Conservation (phyloP, 2,797 vertebrate species). For the Petrocephalus sullivani region DNA sequence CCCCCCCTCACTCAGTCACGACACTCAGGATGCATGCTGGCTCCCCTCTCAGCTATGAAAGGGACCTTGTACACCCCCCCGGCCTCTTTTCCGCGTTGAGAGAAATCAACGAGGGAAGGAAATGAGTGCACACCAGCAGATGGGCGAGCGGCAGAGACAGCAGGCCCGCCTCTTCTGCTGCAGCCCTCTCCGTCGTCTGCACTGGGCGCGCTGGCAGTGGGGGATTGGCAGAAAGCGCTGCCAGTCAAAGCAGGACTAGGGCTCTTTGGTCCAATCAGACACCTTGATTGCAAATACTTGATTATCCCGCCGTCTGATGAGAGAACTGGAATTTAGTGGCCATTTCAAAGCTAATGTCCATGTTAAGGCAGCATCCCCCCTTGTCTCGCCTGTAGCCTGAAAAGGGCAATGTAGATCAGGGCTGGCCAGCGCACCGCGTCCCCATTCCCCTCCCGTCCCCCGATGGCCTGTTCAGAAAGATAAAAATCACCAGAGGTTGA, state of each 20-base stretch:
- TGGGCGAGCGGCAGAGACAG: background rate
- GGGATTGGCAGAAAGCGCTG: conserved; percentile 21
- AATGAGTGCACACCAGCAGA: background rate
- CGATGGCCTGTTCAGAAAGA: conserved; percentile 40
- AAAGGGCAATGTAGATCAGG: conserved; percentile 39
- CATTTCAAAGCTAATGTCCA: conserved; percentile 38
- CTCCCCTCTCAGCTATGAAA: background rate
- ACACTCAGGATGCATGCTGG: background rate
- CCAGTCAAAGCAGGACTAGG: conserved; percentile 23
- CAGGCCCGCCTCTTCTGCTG: background rate
- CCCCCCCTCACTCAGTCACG: too few relatives aligned
- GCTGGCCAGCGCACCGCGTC: conserved; percentile 18
- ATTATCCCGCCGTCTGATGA: conserved; percentile 28
- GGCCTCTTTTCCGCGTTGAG: background rate
- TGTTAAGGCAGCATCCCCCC: conserved; percentile 25
- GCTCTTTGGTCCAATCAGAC: conserved; percentile 36
- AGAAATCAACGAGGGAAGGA: background rate
- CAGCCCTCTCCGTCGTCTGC: background rate
- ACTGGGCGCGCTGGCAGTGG: background rate
- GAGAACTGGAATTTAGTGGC: conserved; percentile 38
- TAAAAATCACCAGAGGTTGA: conserved; percentile 56
- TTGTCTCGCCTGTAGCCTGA: conserved; percentile 41
- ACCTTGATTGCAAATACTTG: conserved; percentile 5
- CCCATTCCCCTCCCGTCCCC: conserved; percentile 12
- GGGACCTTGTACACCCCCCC: background rate